Conservation (phyloP, 2,888 invertebrate genomes). For the Caenorhabditis angaria region DNA sequence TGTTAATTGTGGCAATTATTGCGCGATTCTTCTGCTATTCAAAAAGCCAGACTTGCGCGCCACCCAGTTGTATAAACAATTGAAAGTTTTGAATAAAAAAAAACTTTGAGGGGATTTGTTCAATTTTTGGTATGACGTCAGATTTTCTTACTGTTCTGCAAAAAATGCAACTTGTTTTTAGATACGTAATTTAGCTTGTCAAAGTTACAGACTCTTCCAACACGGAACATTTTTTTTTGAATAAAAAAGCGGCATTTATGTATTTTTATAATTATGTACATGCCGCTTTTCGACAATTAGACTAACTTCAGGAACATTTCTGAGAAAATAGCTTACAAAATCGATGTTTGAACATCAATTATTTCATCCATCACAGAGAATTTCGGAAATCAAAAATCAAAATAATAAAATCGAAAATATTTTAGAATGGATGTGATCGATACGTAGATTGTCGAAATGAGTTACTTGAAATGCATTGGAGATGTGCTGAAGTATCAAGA, state of each 20-base stretch:
- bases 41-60: background rate
- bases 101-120: no score
- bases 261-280: background rate
- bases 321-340: no score
- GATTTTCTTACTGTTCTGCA: no score
- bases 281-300: background rate
- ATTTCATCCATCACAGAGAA: no score
- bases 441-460: conserved; percentile 35
- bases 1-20: conserved; percentile 2
- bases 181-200: no score
- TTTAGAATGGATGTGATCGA: conserved; percentile 22
- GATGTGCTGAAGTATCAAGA: conserved; percentile 33
- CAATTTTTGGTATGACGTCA: no score
- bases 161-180: no score
- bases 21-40: background rate
- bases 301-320: background rate
- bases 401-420: no score
- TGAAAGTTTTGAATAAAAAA: background rate
- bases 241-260: no score
- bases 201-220: no score
- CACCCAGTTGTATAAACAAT: background rate
- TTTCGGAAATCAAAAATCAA: no score
- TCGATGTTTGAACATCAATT: conserved; percentile 4
- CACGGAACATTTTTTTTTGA: no score
- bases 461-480: conserved; percentile 36